These are phyloP conservation scores for Virgularia gustaviana DNA, from an alignment of 92 coral and sea anemone species.

Conservation along the genomic window DNA sequence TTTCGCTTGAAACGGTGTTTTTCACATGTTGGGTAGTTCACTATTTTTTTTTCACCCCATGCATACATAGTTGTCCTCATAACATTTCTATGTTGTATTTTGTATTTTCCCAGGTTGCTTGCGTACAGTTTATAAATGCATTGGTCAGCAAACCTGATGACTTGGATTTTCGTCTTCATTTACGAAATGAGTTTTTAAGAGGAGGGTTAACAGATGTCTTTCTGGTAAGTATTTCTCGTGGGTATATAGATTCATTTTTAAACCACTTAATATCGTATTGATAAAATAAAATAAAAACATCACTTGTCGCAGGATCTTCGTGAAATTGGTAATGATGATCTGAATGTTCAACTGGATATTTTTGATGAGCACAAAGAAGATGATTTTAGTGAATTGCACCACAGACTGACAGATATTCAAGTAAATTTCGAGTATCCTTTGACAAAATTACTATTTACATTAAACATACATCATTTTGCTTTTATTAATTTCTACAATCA, in stretches of 20 bases:
- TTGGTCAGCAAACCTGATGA: constrained; percentile 93
- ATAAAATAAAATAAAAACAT: no score
- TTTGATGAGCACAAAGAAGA: constrained; percentile 97
- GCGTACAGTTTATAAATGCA: constrained; percentile 91
- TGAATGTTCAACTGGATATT: constrained; percentile 93
- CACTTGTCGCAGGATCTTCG: constrained; percentile 80
- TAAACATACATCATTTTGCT: background rate
- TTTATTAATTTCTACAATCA: background rate
- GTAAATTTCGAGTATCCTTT: constrained; percentile 99
- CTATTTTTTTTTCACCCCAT: no score
- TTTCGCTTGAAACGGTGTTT: no score
- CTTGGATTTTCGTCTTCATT: constrained; percentile 88
- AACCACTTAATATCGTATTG: background rate
- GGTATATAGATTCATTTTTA: background rate
- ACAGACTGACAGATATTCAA: constrained; percentile 81
- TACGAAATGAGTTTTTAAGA: constrained; percentile 90
- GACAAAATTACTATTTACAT: background rate
- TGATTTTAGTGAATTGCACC: constrained; percentile 83
- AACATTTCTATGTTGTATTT: background rate
- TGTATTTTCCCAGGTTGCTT: constrained; percentile 68
- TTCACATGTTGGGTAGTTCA: no score
- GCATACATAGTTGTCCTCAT: no score
- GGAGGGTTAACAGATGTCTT: constrained; percentile 88
- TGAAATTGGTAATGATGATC: constrained; percentile 90
- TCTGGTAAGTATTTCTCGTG: constrained; percentile 53